Evolutionary conservation across 2,113 vertebrate genomes (phyloP).

Genomic region (Synchiropus splendidus): DNA sequence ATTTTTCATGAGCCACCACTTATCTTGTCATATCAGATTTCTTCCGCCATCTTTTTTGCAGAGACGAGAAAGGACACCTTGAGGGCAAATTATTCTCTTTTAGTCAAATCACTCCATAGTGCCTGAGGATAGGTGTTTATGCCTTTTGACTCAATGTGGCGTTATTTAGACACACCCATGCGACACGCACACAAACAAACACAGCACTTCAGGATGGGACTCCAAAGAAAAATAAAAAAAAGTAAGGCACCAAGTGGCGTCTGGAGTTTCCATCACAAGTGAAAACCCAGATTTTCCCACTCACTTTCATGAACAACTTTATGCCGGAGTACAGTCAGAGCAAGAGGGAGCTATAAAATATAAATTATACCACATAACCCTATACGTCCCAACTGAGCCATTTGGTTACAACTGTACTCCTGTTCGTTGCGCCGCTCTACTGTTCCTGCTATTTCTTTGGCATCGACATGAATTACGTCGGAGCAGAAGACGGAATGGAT

Average conservation of each 20-base stretch:
- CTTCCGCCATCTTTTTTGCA: conserved; percentile 50
- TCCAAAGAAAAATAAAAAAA: conserved; percentile 33
- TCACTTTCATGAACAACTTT: conserved; percentile 60
- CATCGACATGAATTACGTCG: conserved; percentile 53
- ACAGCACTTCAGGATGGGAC: conserved; percentile 19
- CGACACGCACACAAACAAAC: background rate
- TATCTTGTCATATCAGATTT: conserved; percentile 70
- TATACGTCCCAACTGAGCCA: conserved; percentile 61
- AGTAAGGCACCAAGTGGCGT: conserved; percentile 34
- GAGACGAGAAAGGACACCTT: conserved; percentile 59
- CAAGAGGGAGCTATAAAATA: conserved; percentile 65
- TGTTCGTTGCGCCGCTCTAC: conserved; percentile 43
- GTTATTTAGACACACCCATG: too few relatives aligned
- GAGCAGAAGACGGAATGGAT: conserved; percentile 48
- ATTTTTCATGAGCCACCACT: conserved; percentile 72
- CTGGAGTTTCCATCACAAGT: conserved; percentile 60
- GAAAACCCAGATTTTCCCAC: conserved; percentile 57
- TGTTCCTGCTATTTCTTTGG: conserved; percentile 38
- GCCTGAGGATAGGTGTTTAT: conserved; percentile 44
- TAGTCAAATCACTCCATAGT: conserved; percentile 59
- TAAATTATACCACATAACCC: conserved; percentile 68
- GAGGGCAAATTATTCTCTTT: conserved; percentile 65
- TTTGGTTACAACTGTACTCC: conserved; percentile 61
- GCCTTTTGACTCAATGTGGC: conserved; percentile 19
- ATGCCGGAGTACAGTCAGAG: conserved; percentile 52